These are phyloP conservation scores for Nymphalis urticae DNA, from an alignment of 2,888 invertebrate genomes.

Conservation along the genomic window DNA sequence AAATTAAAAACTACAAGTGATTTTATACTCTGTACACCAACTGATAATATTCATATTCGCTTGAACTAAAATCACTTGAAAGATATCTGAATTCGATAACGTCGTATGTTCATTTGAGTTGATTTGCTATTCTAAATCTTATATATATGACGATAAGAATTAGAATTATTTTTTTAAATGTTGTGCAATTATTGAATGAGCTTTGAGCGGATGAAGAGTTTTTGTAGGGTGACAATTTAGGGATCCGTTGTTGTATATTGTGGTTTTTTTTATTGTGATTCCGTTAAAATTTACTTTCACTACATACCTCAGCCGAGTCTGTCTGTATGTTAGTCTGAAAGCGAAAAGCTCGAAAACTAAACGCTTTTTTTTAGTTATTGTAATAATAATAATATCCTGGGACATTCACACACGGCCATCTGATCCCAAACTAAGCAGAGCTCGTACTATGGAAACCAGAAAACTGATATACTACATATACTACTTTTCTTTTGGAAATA, in stretches of 20 bases:
- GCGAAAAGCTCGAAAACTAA: no score
- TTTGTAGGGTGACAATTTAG: constrained; percentile 39
- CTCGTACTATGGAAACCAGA: no score
- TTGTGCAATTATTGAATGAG: constrained; percentile 65
- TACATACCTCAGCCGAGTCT: no score
- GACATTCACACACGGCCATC: no score
- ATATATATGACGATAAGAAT: neutral
- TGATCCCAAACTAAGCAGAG: no score
- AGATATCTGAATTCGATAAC: neutral
- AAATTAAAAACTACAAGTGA: constrained; percentile 35
- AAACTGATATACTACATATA: no score
- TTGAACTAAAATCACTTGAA: neutral
- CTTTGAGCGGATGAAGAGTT: constrained; percentile 40
- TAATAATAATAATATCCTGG: no score
- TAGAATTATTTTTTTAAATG: constrained; percentile 22
- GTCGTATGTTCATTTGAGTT: neutral
- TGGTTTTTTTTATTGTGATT: constrained; percentile 13
- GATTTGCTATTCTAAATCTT: constrained; percentile 6
- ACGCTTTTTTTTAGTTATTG: no score
- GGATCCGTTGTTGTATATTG: constrained; percentile 30
- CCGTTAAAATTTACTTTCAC: neutral
- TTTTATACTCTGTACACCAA: constrained; percentile 16
- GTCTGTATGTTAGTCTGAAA: no score
- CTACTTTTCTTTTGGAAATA: no score
- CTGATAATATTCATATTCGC: constrained; percentile 21